Evolutionary conservation across 2,888 invertebrate species (phyloP).

Genomic region (Elysia crispata): DNA sequence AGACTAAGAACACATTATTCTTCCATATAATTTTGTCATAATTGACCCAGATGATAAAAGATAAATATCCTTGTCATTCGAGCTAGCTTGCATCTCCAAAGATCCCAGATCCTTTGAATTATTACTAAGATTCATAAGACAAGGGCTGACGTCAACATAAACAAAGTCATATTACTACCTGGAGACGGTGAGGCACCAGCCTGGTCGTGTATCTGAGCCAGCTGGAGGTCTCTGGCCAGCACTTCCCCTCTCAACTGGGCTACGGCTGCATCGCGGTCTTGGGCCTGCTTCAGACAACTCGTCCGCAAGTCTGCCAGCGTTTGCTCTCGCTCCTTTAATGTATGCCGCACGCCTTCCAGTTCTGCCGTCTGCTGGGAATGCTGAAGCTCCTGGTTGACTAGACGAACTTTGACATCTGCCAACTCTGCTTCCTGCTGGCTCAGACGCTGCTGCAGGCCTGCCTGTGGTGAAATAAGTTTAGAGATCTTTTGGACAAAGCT

Average conservation of each 20-base stretch:
- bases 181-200: conserved; percentile 56
- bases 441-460: conserved; percentile 72
- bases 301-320: conserved; percentile 57
- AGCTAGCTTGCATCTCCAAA: no score
- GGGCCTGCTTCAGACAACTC: conserved; percentile 42
- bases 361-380: conserved; percentile 69
- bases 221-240: conserved; percentile 59
- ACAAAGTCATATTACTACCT: no score
- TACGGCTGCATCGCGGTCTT: conserved; percentile 24
- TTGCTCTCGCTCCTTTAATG: conserved; percentile 66
- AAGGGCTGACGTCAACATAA: no score
- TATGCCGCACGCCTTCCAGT: conserved; percentile 59
- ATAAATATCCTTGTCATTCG: no score
- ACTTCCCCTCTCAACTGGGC: conserved; percentile 56
- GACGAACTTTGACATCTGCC: conserved; percentile 69
- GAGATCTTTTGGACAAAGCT: neutral
- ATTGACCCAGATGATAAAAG: no score
- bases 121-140: no score
- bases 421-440: conserved; percentile 70
- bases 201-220: conserved; percentile 68
- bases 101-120: no score
- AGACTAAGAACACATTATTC: no score
- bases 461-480: conserved; percentile 53
- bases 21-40: no score
- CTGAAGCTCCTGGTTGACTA: conserved; percentile 68